Evolutionary conservation across 2,888 invertebrate species (phyloP).

Genomic region (Aromia moschata): DNA sequence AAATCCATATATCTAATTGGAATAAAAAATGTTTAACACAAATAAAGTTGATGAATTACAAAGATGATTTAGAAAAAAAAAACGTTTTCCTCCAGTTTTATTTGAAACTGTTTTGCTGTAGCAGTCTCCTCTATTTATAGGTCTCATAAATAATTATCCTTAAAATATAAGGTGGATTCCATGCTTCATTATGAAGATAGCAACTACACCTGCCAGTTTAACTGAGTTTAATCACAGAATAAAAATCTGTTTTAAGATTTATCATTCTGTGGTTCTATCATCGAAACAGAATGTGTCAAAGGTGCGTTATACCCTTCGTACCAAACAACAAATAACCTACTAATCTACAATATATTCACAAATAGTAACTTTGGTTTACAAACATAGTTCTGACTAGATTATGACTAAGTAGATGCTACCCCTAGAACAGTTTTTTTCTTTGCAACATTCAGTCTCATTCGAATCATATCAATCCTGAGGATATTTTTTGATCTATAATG

Average conservation of each 20-base stretch:
- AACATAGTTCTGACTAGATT: slow-evolving; percentile 38
- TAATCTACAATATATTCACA: slow-evolving; percentile 40
- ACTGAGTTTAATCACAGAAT: no score
- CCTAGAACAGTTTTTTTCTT: slow-evolving; percentile 24
- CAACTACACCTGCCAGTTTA: no score
- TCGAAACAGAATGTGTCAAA: slow-evolving; percentile 16
- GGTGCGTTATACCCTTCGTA: slow-evolving; percentile 32
- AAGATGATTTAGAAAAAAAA: no score
- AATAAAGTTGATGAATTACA: no score
- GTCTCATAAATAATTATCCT: no score
- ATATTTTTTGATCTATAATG: slow-evolving; percentile 40
- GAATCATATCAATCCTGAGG: slow-evolving; percentile 39
- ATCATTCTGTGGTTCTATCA: not conserved
- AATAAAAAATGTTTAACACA: no score
- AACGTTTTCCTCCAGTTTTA: no score
- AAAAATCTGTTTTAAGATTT: no score
- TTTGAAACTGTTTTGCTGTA: no score
- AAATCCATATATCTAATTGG: no score
- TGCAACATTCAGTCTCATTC: slow-evolving; percentile 47
- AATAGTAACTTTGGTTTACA: slow-evolving; percentile 32
- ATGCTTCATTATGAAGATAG: not conserved
- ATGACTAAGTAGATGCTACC: slow-evolving; percentile 32
- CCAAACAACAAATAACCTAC: slow-evolving; percentile 41
- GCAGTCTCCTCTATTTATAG: no score
- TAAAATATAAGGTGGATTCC: no score